Percentiles rank a stretch among this genome's conserved stretches.
Evolutionary conservation across 2,797 vertebrate genomes (phyloP).

Genomic region (Apogon hyalosoma): DNA sequence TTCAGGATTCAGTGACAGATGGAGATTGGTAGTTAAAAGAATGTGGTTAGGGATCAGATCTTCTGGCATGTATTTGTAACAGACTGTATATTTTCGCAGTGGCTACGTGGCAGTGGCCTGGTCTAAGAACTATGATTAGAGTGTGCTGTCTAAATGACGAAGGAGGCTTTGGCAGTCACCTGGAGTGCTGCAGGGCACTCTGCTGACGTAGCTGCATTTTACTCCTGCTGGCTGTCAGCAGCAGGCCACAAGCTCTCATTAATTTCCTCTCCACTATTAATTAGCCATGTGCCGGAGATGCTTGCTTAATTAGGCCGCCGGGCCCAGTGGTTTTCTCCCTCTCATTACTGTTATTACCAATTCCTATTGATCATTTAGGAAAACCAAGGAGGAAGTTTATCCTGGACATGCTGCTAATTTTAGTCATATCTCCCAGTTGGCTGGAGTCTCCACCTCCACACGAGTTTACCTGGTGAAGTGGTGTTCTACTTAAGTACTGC

Average conservation of each 20-base stretch:
- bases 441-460: conserved; percentile 25
- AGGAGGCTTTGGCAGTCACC: conserved; percentile 73
- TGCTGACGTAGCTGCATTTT: conserved; percentile 71
- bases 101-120: conserved; percentile 38
- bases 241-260: conserved; percentile 73
- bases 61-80: conserved; percentile 31
- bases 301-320: conserved; percentile 77
- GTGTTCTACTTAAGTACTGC: conserved; percentile 2
- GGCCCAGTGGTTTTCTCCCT: conserved; percentile 62
- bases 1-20: conserved; percentile 53
- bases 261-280: conserved; percentile 79
- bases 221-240: conserved; percentile 71
- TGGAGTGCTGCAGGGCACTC: conserved; percentile 66
- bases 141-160: conserved; percentile 59
- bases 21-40: conserved; percentile 43
- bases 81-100: conserved; percentile 28
- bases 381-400: conserved; percentile 57
- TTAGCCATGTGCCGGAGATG: conserved; percentile 73
- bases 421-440: conserved; percentile 44
- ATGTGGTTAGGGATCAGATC: conserved; percentile 42
- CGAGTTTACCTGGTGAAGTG: neutral
- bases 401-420: conserved; percentile 40
- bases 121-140: conserved; percentile 50
- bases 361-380: conserved; percentile 76
- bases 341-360: conserved; percentile 72